Percentiles rank a stretch among this genome's conserved stretches.
These are phyloP conservation scores for Takifugu flavidus DNA, from an alignment of 2,113 vertebrate species.

Conservation along the genomic window DNA sequence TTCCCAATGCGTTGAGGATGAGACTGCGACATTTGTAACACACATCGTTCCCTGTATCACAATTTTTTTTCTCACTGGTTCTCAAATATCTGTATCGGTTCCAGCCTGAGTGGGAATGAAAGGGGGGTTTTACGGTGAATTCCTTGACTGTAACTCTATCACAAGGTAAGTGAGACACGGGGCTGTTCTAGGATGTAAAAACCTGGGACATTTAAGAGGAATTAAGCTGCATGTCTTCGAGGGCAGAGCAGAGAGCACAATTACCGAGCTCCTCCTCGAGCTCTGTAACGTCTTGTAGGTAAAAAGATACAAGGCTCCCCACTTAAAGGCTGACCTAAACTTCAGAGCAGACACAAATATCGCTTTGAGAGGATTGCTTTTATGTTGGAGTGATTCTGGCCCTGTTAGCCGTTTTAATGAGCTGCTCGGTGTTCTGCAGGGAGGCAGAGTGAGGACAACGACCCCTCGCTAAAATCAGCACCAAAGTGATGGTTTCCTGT, in stretches of 20 bases:
- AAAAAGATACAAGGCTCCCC: slow-evolving; percentile 28
- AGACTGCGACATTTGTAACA: slow-evolving; percentile 25
- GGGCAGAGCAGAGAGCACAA: slow-evolving; percentile 46
- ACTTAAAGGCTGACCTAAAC: slow-evolving; percentile 58
- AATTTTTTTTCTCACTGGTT: slow-evolving; percentile 69
- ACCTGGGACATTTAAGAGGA: slow-evolving; percentile 72
- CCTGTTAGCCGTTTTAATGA: background rate
- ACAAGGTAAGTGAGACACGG: slow-evolving; percentile 68
- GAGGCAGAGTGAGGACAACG: background rate
- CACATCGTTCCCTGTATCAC: slow-evolving; percentile 67
- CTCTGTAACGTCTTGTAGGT: slow-evolving; percentile 34
- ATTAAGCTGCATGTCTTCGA: slow-evolving; percentile 62
- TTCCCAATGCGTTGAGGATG: too few relatives aligned
- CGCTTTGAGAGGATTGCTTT: slow-evolving; percentile 51
- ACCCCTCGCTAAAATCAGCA: too few relatives aligned
- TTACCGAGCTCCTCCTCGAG: slow-evolving; percentile 43
- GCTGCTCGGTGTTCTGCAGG: background rate
- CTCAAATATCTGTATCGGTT: slow-evolving; percentile 68
- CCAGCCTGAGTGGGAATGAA: slow-evolving; percentile 64
- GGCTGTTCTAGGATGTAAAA: slow-evolving; percentile 63
- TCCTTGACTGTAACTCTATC: slow-evolving; percentile 74
- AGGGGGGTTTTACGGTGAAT: slow-evolving; percentile 72
- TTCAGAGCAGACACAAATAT: slow-evolving; percentile 55
- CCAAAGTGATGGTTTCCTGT: too few relatives aligned
- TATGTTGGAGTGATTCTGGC: slow-evolving; percentile 36